Evolutionary conservation across 2,113 vertebrate genomes (phyloP), one percentile per base, ranked within the genome.

Genomic region (Ciconia boyciana): DNA sequence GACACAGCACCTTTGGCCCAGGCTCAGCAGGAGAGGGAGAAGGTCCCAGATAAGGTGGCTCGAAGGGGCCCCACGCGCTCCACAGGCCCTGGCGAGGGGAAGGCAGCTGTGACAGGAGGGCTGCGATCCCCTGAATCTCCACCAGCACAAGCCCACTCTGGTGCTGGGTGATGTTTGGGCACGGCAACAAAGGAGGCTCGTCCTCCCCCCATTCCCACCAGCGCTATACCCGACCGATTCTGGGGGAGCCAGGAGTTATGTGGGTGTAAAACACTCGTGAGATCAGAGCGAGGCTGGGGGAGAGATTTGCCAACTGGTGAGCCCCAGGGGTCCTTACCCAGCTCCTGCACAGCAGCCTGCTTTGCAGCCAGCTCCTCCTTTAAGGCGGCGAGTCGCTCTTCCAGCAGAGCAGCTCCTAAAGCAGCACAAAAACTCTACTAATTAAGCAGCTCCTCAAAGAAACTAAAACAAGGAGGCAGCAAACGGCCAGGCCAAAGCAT

Each of bases 251-350:
- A 3, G 52, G 36, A 3, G 18, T 29, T 43, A 25, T 0, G 0
- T 1, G n/a, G 26, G 9, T 41, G 16, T 54, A n/a, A 71, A 71
- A 78, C 16, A 46, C 32, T 13, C 0, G 0, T 22, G 55, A 60
- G 75, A 48, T 54, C 6, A 1, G 19, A 60, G 75, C 4, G 16
- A 32, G 29, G 26, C 34, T 3, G 4, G 8, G 49, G 21, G 6
- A 48, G 25, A 16, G 32, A 64, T 7, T 4, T 17, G 18, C n/a
- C 17, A 36, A 28, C 51, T 2, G 18, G 20, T 32, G 49, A 71
- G 58, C 48, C 26, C 14, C 14, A 6, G 26, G 24, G 3, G 9
- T 54, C 9, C 97, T 98, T 98, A 99, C 99, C 99, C 65, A 99
- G 71, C 25, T 97, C 97, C 91, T 98, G 96, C 54, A 98, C 84